These are phyloP conservation scores for Diadegma fenestrale DNA, from an alignment of 2,888 invertebrate genomes.

Conservation along the genomic window DNA sequence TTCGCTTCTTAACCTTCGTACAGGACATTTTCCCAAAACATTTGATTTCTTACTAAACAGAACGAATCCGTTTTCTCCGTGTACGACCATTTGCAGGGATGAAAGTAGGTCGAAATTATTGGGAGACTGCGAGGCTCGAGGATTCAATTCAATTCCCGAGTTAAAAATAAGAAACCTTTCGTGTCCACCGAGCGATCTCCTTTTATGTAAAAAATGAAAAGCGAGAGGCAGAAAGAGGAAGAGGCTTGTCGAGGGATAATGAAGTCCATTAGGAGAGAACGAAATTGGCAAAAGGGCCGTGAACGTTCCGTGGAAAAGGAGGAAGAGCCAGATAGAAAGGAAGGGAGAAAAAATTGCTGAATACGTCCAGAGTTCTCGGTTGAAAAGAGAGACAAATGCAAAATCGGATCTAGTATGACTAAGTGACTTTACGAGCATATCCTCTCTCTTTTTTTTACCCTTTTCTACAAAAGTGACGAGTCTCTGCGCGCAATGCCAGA, in stretches of 20 bases:
- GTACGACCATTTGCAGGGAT: not conserved
- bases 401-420: slow-evolving; percentile 60
- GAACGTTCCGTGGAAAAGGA: not conserved
- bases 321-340: not conserved
- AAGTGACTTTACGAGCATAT: slow-evolving; percentile 47
- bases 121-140: not conserved
- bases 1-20: no score
- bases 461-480: slow-evolving; percentile 16
- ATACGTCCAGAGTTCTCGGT: slow-evolving; percentile 7
- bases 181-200: not conserved
- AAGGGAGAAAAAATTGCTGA: slow-evolving; percentile 18
- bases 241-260: slow-evolving; percentile 17
- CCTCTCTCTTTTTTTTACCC: not conserved
- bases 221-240: not conserved
- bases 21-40: no score
- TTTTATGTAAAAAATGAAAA: slow-evolving; percentile 4
- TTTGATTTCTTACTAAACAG: no score
- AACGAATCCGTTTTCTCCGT: no score
- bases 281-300: slow-evolving; percentile 46
- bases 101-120: not conserved
- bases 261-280: slow-evolving; percentile 38
- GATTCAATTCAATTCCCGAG: not conserved
- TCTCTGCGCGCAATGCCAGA: slow-evolving; percentile 14
- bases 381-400: slow-evolving; percentile 45
- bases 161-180: not conserved